Percentiles rank a stretch among this genome's conserved stretches.
phyloP scores from a whole-genome alignment of 2,113 vertebrate genomes.

The Leucopternis melanops region DNA sequence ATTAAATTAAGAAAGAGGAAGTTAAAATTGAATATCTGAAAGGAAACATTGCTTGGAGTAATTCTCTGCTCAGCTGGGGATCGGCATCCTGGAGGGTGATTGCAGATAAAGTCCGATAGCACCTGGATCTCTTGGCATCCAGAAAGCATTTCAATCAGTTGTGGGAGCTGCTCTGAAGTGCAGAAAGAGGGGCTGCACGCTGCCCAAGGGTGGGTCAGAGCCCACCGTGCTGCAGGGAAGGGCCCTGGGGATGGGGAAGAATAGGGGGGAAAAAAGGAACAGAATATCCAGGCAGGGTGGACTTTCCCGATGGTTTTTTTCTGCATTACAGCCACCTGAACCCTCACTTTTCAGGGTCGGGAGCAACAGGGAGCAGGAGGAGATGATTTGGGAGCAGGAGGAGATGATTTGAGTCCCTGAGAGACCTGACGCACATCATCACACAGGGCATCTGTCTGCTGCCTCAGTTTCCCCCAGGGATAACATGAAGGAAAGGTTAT shows the following conservation, averaged over 20 bases:
- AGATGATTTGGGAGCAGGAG: not conserved
- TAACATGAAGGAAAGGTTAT: not conserved
- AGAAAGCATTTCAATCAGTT: not conserved
- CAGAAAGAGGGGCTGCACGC: not conserved
- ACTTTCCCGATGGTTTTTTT: not conserved
- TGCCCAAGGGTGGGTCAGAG: fast-evolving
- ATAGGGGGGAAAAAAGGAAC: fast-evolving
- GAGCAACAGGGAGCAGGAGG: not conserved
- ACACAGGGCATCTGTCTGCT: not conserved
- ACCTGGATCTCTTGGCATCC: not conserved
- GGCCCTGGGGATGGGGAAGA: not conserved
- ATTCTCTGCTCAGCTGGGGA: not conserved
- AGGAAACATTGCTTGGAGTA: not conserved
- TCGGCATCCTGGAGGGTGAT: fast-evolving
- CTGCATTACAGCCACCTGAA: not conserved
- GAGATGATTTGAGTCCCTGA: not conserved
- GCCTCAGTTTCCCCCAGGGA: not conserved
- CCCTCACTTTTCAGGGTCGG: not conserved
- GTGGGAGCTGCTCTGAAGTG: not conserved
- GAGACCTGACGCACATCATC: not conserved
- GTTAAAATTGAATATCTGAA: not conserved
- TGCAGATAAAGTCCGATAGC: not conserved
- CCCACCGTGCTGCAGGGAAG: fast-evolving
- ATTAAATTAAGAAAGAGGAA: not conserved
- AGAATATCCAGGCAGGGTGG: not conserved